Evolutionary conservation across 2,113 vertebrate genomes (phyloP), one percentile per base, ranked within the genome.

Genomic region (Eleginops maclovinus): DNA sequence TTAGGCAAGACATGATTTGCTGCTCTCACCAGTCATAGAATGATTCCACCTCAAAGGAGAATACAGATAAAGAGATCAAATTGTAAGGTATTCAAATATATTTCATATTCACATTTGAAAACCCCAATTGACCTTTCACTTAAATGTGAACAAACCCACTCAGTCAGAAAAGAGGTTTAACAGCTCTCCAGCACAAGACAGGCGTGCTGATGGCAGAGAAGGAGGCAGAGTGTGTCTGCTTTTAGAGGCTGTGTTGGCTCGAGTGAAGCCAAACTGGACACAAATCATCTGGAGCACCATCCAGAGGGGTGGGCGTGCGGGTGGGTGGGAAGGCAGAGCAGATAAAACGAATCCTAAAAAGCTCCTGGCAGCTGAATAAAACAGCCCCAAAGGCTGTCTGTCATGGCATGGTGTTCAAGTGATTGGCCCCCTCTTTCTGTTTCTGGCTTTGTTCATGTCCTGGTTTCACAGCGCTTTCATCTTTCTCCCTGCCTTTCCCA

Each of bases 331-430:
- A 91, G 84, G 87, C 85, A 87, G 88, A 86, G 87, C 88, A 91
- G 91, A 94, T 94, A 90, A 94, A 93, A 89, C 86, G 53, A 83
- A 88, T 82, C 88, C 88, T 86, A 90, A 91, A 93, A 91, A 92
- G 90, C 91, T 90, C 86, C 88, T 93, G 93, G 91, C 92, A 91
- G 89, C 82, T 82, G 88, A 91, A 91, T 88, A 86, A 90, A 88
- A 91, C 83, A 79, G 88, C 76, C 73, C 87, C 82, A 91, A 88
- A 88, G 88, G 87, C 87, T 89, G 87, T 88, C 92, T 92, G 89
- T 92, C 88, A 87, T 89, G 89, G 90, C 86, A 71, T 47, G 49
- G 80, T 61, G 86, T 91, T 91, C 84, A 92, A 91, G 83, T 73
- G 19, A 36, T 49, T 86, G 89, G 85, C 88, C 83, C 58, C 72